Percentiles rank a stretch among this genome's conserved stretches.
Evolutionary conservation across 2,888 invertebrate genomes (phyloP).

Genomic region (Tethea ocularis): DNA sequence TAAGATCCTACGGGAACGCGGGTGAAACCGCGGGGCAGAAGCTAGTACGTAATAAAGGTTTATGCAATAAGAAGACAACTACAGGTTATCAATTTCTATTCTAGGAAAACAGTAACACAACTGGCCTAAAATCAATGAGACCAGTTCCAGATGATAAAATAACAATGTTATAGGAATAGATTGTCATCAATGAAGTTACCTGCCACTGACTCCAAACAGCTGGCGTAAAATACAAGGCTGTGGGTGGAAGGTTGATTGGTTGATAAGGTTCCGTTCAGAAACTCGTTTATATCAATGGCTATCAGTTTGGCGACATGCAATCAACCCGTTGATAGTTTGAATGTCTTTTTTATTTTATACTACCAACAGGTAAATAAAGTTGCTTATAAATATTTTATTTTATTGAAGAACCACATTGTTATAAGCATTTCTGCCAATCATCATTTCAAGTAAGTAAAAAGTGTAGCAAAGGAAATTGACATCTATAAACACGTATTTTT

Average conservation of each 20-base stretch:
- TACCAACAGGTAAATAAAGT: too few species aligned
- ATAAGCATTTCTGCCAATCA: too few species aligned
- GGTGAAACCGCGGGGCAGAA: too few species aligned
- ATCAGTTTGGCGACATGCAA: constrained; percentile 2
- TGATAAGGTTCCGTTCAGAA: constrained; percentile 1
- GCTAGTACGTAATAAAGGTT: too few species aligned
- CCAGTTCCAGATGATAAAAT: constrained; percentile 4
- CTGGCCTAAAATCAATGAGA: not conserved
- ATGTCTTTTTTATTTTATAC: not conserved
- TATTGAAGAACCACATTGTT: too few species aligned
- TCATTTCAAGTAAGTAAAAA: not conserved
- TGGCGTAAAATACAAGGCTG: constrained; percentile 1
- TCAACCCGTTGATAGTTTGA: not conserved
- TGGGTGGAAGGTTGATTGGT: constrained; percentile 1
- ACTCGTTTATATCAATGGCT: not conserved
- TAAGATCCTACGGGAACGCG: too few species aligned
- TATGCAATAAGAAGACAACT: not conserved
- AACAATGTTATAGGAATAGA: constrained; percentile 4
- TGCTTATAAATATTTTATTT: too few species aligned
- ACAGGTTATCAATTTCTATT: not conserved
- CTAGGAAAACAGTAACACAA: not conserved
- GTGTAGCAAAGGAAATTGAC: not conserved
- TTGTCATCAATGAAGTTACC: constrained; percentile 3
- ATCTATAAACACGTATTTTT: not conserved
- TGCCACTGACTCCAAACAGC: not conserved